Percentiles rank a stretch among this genome's conserved stretches.
phyloP scores from a whole-genome alignment of 2,888 invertebrate genomes.

The Falcaria lacertinaria region DNA sequence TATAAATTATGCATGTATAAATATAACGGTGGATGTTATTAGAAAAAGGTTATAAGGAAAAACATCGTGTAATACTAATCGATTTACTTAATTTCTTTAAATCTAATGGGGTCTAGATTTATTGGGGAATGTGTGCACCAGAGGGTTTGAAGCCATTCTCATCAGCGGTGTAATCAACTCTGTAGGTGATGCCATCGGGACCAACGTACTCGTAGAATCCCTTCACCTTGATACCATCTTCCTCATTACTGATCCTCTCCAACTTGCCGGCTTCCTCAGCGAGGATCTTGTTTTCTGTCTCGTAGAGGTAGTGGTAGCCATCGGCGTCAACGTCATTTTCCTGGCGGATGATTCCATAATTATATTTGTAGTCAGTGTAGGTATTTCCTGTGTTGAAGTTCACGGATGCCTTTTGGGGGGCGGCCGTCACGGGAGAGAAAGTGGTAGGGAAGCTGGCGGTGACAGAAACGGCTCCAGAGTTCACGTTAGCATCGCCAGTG shows the following conservation, averaged over 20 bases:
- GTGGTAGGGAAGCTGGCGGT: constrained; percentile 5
- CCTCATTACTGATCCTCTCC: constrained; percentile 51
- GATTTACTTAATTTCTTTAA: background rate
- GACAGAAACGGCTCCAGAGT: constrained; percentile 13
- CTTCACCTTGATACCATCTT: constrained; percentile 48
- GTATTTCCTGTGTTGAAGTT: constrained; percentile 6
- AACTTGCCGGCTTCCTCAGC: constrained; percentile 65
- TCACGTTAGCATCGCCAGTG: constrained; percentile 18
- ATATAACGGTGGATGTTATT: no score
- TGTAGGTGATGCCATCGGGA: constrained; percentile 68
- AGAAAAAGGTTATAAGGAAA: background rate
- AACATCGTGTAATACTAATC: background rate
- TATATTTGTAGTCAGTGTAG: constrained; percentile 50
- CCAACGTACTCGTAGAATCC: constrained; percentile 68
- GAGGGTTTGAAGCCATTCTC: constrained; percentile 62
- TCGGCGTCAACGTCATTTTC: constrained; percentile 53
- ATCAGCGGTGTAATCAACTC: constrained; percentile 71
- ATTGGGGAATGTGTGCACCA: constrained; percentile 57
- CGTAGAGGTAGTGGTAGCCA: constrained; percentile 70
- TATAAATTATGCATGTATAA: no score
- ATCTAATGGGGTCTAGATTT: constrained; percentile 26
- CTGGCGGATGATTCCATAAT: constrained; percentile 65
- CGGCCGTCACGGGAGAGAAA: background rate
- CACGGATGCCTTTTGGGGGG: background rate
- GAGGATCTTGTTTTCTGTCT: constrained; percentile 72